phyloP scores from a whole-genome alignment of 2,113 vertebrate genomes.

The Heliornis fulica region DNA sequence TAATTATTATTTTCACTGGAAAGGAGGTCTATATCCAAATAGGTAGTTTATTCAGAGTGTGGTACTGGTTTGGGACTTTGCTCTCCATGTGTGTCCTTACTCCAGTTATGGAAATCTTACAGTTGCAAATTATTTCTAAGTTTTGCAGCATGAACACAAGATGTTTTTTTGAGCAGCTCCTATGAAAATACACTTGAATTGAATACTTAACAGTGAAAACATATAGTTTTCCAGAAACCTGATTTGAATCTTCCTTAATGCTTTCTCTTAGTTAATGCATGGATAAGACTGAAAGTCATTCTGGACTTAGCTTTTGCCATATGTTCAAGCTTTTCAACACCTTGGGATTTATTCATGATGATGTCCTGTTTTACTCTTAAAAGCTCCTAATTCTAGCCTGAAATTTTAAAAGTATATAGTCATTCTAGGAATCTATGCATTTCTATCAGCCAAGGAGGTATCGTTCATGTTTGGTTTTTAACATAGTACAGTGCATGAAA shows the following conservation, averaged over 20 bases:
- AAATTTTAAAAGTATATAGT: background rate
- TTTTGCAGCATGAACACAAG: background rate
- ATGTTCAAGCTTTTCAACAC: background rate
- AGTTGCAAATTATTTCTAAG: background rate
- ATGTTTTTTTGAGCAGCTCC: background rate
- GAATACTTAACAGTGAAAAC: background rate
- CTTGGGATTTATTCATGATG: background rate
- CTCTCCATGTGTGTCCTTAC: background rate
- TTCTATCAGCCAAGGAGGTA: background rate
- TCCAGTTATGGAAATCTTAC: background rate
- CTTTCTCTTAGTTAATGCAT: background rate
- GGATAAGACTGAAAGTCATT: background rate
- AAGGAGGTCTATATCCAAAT: background rate
- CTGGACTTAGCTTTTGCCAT: background rate
- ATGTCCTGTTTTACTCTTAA: background rate
- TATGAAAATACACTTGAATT: background rate
- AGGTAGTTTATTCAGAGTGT: background rate
- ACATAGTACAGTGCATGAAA: background rate
- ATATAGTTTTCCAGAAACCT: background rate
- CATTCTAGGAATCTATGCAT: background rate
- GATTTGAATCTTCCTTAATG: background rate
- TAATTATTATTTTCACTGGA: background rate
- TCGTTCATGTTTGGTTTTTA: background rate
- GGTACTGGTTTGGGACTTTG: background rate
- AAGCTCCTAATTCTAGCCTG: background rate